Base-by-base conservation (phyloP, 2,797 vertebrate species). In the Microcaecilia unicolor region DNA sequence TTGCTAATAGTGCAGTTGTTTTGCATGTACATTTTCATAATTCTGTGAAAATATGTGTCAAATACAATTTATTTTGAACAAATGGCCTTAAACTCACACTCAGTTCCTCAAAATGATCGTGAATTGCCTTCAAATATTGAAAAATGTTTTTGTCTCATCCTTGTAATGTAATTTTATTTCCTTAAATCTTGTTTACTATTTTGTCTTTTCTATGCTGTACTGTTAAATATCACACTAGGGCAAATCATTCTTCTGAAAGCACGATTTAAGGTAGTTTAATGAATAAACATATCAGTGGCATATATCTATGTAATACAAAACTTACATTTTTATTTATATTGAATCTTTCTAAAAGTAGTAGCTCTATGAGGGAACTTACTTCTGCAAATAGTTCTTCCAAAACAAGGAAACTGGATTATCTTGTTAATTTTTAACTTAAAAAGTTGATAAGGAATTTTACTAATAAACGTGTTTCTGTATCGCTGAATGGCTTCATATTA, bases 41-140 rank as follows among this genome's bases (percentile, higher is more conserved):
- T 76, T 80, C 72, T 76, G 74, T 83, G 76, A 65, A 22, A 39
- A 59, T 60, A 61, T 55, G 58, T 77, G 76, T 72, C 55, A 61
- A 61, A 47, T 49, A 58, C 67, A 63, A 22, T 38, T 70, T 37
- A 53, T 68, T 70, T 76, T 88, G 85, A 93, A 95, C 88, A 90
- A 90, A 94, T 89, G 81, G 93, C 93, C 95, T 97, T 98, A 98
- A 95, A 88, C 80, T 88, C 85, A 90, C 86, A 91, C 86, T 77
- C 68, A 87, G 81, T 72, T 87, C 84, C 80, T 81, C 78, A 79
- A 89, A 86, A 72, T 69, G 64, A 79, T 85, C 87, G 90, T 93
- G 88, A 73, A 76, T 85, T 90, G 92, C 92, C 91, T 95, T 90
- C 67, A 74, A 64, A 85, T 84, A 77, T 74, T 55, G 81, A 73